phyloP scores from a whole-genome alignment of 2,888 invertebrate species.

The Hydrotaea cyrtoneurina region DNA sequence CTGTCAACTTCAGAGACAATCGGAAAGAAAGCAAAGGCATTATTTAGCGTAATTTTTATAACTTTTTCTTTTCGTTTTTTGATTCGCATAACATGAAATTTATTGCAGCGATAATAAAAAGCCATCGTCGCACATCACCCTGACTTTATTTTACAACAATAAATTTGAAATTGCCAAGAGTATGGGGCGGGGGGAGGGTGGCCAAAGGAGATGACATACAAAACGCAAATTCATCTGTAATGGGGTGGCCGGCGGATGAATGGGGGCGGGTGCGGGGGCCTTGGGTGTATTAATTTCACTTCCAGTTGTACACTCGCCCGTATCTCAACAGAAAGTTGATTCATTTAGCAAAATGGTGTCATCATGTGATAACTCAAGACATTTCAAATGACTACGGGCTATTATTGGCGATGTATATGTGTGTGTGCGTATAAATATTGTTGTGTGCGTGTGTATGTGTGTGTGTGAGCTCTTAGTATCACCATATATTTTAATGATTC shows the following conservation, averaged over 20 bases:
- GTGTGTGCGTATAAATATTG: neutral
- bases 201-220: neutral
- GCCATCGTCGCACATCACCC: constrained; percentile 29
- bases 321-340: neutral
- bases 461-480: neutral
- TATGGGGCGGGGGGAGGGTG: neutral
- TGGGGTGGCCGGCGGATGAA: neutral
- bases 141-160: constrained; percentile 38
- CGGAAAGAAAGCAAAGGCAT: constrained; percentile 12
- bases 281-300: constrained; percentile 5
- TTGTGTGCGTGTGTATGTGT: too few species aligned
- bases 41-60: constrained; percentile 18
- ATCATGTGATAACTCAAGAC: constrained; percentile 47
- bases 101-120: constrained; percentile 37
- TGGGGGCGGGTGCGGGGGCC: neutral
- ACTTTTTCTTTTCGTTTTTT: neutral
- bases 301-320: neutral
- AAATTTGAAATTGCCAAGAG: constrained; percentile 10
- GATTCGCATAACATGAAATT: constrained; percentile 31
- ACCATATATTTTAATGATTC: neutral
- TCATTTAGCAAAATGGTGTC: constrained; percentile 40
- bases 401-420: constrained; percentile 8
- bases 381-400: constrained; percentile 47
- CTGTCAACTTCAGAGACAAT: neutral
- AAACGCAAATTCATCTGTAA: neutral